A percentile compares a stretch with the other conserved stretches of the same genome.
Conservation (phyloP, 1,140 invertebrate species). For the Episyrphus balteatus region DNA sequence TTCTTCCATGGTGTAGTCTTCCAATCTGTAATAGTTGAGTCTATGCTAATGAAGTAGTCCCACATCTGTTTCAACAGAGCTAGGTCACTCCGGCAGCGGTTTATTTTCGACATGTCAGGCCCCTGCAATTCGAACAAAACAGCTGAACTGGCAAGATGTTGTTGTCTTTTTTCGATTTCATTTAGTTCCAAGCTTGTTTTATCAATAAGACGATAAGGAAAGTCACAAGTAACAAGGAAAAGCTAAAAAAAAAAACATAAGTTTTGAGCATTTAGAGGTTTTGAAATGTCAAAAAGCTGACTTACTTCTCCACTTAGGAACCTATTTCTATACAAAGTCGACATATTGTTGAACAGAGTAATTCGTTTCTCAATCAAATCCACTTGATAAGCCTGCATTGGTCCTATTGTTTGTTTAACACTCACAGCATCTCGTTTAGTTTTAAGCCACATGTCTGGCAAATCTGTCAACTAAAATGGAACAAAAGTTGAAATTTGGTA, state of each 20-base stretch:
- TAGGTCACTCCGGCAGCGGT: slow-evolving; percentile 63
- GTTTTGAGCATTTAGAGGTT: background rate
- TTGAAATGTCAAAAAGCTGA: background rate
- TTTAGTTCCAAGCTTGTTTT: slow-evolving; percentile 55
- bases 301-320: slow-evolving; percentile 46
- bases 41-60: slow-evolving; percentile 79
- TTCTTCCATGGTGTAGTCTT: slow-evolving; percentile 86
- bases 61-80: slow-evolving; percentile 71
- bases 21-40: slow-evolving; percentile 77
- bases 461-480: slow-evolving; percentile 44
- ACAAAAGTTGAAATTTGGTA: background rate
- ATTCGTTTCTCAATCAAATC: slow-evolving; percentile 50
- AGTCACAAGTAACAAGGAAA: slow-evolving; percentile 59
- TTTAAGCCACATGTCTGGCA: slow-evolving; percentile 80
- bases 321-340: slow-evolving; percentile 62
- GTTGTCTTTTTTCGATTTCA: slow-evolving; percentile 58
- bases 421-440: slow-evolving; percentile 73
- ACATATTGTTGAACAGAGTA: slow-evolving; percentile 66
- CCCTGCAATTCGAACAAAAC: slow-evolving; percentile 75
- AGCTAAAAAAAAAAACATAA: slow-evolving; percentile 32
- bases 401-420: slow-evolving; percentile 77
- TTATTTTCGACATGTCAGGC: slow-evolving; percentile 69
- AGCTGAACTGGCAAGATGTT: slow-evolving; percentile 58
- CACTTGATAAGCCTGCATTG: slow-evolving; percentile 54
- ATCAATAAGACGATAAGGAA: slow-evolving; percentile 67